A percentile compares a stretch with the other conserved stretches of the same genome.
Evolutionary conservation across 1,140 invertebrate species (phyloP).

Genomic region (Latrodectus geometricus): DNA sequence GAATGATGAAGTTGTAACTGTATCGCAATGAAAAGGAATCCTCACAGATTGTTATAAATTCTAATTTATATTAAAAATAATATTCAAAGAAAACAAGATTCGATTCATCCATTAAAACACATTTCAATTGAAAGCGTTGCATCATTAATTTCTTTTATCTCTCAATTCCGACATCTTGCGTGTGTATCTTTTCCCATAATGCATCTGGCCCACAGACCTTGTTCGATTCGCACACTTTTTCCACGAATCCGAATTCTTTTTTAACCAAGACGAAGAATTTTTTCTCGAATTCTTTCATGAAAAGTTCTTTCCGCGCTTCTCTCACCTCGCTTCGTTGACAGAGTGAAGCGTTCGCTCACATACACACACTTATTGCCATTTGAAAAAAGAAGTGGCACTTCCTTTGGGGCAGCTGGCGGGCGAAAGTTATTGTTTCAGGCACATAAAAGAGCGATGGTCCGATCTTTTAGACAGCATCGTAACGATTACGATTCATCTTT

Average conservation of each 20-base stretch:
- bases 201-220: neutral
- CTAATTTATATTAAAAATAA: too few species aligned
- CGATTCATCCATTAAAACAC: too few species aligned
- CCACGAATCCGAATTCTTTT: neutral
- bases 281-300: neutral
- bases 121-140: too few species aligned
- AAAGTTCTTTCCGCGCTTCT: neutral
- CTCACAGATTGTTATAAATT: too few species aligned
- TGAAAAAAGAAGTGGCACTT: neutral
- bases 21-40: too few species aligned
- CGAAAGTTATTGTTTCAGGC: neutral
- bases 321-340: neutral
- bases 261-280: neutral
- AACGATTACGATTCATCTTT: neutral
- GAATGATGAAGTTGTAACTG: too few species aligned
- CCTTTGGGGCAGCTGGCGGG: neutral
- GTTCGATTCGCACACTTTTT: neutral
- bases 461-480: neutral
- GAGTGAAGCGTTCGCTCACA: neutral
- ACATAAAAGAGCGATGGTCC: neutral
- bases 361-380: neutral
- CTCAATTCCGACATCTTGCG: neutral
- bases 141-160: neutral
- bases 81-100: too few species aligned
- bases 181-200: neutral